These are phyloP conservation scores for Casuarius casuarius DNA, from an alignment of 2,113 vertebrate genomes.

Conservation along the genomic window DNA sequence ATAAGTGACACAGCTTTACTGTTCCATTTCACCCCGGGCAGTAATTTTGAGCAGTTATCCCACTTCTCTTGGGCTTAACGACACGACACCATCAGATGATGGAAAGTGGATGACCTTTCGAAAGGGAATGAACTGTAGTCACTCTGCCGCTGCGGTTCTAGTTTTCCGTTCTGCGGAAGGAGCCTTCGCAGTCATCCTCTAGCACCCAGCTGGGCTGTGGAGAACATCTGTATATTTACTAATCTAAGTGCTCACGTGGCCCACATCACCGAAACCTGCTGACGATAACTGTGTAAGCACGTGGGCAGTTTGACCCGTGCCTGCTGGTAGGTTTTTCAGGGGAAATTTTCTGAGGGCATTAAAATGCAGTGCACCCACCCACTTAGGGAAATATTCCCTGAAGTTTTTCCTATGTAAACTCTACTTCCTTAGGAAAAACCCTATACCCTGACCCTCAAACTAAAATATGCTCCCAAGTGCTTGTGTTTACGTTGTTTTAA, in stretches of 20 bases:
- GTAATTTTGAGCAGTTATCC: slow-evolving; percentile 17
- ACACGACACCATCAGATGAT: neutral
- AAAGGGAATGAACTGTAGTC: neutral
- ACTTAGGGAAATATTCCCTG: neutral
- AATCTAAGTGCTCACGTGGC: neutral
- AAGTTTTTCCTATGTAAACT: neutral
- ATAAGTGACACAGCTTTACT: neutral
- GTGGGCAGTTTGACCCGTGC: neutral
- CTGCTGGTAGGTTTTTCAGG: neutral
- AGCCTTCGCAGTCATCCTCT: neutral
- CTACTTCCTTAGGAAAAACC: neutral
- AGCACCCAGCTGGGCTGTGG: neutral
- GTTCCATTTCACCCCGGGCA: slow-evolving; percentile 38
- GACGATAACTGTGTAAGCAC: neutral
- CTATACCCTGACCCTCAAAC: neutral
- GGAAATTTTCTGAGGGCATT: neutral
- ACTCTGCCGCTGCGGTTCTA: neutral
- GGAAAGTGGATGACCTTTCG: slow-evolving; percentile 42
- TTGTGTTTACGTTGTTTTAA: neutral
- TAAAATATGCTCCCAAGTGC: neutral
- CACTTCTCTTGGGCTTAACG: slow-evolving; percentile 31
- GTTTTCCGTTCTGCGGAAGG: neutral
- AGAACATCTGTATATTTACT: neutral
- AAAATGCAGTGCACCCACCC: neutral
- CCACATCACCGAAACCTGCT: neutral